Evolutionary conservation across 2,113 vertebrate genomes (phyloP).

Genomic region (Rhegmatorhina hoffmannsi): DNA sequence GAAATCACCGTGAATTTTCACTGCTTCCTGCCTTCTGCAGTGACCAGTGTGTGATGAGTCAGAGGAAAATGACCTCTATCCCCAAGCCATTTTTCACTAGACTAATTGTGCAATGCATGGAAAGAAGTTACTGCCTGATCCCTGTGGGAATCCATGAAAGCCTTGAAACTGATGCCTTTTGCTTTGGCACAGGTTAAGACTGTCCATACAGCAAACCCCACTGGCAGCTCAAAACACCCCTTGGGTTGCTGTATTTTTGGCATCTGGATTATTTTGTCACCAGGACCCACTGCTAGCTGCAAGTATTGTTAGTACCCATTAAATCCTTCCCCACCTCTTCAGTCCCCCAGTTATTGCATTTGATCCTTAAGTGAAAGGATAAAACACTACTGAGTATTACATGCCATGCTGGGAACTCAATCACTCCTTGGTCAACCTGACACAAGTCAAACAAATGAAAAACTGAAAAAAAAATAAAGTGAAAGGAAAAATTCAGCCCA

Average conservation of each 20-base stretch:
- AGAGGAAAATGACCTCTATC: background rate
- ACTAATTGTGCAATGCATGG: slow-evolving; percentile 15
- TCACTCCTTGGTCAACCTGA: background rate
- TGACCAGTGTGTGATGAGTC: background rate
- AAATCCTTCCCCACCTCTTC: background rate
- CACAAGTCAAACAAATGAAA: background rate
- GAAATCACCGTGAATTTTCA: background rate
- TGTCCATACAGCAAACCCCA: background rate
- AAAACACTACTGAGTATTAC: background rate
- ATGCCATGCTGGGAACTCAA: background rate
- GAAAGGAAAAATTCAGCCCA: background rate
- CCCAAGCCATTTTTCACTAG: background rate
- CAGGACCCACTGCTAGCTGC: background rate
- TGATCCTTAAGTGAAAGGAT: background rate
- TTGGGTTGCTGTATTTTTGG: background rate
- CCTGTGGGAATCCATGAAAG: background rate
- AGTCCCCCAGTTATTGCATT: background rate
- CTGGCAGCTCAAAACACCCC: background rate
- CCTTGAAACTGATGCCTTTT: background rate
- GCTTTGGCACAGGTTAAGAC: background rate
- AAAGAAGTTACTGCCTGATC: background rate
- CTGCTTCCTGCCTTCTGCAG: background rate
- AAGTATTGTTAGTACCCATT: background rate
- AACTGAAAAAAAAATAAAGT: background rate
- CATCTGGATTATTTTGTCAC: background rate